A percentile compares a stretch with the other conserved stretches of the same genome.
phyloP scores from a whole-genome alignment of 2,888 invertebrate species.

The Rhamphomyia laevipes region DNA sequence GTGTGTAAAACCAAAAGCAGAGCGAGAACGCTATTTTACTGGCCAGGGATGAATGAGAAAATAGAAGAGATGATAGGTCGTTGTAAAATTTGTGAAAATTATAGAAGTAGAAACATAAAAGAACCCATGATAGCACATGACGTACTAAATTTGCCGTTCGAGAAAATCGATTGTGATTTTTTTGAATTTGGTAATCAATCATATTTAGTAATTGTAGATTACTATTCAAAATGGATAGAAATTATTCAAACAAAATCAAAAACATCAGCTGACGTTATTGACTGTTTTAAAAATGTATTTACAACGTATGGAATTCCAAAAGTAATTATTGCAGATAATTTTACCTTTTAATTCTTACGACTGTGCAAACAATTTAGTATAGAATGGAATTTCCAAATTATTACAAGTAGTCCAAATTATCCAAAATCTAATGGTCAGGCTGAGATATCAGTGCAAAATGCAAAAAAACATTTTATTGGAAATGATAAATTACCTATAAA shows the following conservation, averaged over 20 bases:
- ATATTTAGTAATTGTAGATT: conserved; percentile 13
- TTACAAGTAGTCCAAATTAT: conserved; percentile 11
- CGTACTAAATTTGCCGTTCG: conserved; percentile 12
- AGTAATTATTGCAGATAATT: conserved; percentile 5
- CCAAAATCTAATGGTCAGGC: not conserved
- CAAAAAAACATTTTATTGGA: too few relatives aligned
- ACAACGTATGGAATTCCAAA: conserved; percentile 7
- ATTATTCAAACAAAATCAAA: conserved; percentile 14
- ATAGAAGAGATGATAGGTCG: not conserved
- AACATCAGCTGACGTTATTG: not conserved
- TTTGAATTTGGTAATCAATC: conserved; percentile 9
- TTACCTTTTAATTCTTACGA: conserved; percentile 11
- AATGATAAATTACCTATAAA: too few relatives aligned
- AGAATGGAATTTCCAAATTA: conserved; percentile 8
- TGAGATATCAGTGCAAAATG: not conserved
- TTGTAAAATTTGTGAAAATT: not conserved
- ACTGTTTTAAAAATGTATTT: conserved; percentile 6
- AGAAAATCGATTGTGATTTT: conserved; percentile 13
- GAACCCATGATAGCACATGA: conserved; percentile 14
- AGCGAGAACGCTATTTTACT: not conserved
- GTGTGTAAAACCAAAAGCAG: not conserved
- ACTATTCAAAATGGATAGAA: conserved; percentile 15
- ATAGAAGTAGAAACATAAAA: not conserved
- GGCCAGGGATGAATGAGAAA: not conserved
- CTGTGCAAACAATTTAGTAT: conserved; percentile 10